Base-by-base conservation (phyloP, 2,797 vertebrate species). In the Typhlichthys subterraneus region DNA sequence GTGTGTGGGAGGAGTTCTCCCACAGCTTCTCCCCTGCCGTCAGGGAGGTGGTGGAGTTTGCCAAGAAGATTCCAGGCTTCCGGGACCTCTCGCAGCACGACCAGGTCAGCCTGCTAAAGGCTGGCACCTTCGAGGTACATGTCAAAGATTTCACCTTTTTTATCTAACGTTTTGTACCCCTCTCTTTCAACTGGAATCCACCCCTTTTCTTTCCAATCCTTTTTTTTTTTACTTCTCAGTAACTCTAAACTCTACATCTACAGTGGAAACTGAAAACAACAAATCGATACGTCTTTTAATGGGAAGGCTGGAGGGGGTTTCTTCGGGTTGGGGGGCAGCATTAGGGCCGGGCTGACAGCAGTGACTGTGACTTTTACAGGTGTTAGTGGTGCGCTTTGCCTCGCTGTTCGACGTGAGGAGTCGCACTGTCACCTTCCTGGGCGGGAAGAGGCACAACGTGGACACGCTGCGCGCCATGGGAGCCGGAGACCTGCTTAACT, bases 1-100 rank as follows among this genome's bases (percentile, higher is more conserved):
- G 96, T 78, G 92, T 98, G 75, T 98, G 97, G 97, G 96, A 97
- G 88, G 97, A 98, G 83, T 98, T 99, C 85, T 97, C 96, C 9
- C 91, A 95, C 90, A 98, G 96, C 87, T 99, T 99, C 88, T 98
- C 97, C 13, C 96, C 97, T 0, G 96, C 96, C 0, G 97, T 99
- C 69, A 94, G 96, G 73, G 97, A 99, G 89, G 97, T 99, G 80
- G 97, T 98, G 77, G 97, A 99, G 81, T 98, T 99, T 12, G 96
- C 96, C 73, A 98, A 98, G 83, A 94, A 96, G 69, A 96, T 99
- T 81, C 97, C 96, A 0, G 97, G 97, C 45, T 99, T 99, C 88
- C 91, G 92, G 85, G 95, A 97, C 75, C 94, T 99, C 70, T 95
- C 94, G 0, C 96, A 98, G 75, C 96, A 95, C 0, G 96, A 99